These are phyloP conservation scores for Pogonognathellus flavescens DNA, from an alignment of 1,140 invertebrate genomes.

Conservation along the genomic window DNA sequence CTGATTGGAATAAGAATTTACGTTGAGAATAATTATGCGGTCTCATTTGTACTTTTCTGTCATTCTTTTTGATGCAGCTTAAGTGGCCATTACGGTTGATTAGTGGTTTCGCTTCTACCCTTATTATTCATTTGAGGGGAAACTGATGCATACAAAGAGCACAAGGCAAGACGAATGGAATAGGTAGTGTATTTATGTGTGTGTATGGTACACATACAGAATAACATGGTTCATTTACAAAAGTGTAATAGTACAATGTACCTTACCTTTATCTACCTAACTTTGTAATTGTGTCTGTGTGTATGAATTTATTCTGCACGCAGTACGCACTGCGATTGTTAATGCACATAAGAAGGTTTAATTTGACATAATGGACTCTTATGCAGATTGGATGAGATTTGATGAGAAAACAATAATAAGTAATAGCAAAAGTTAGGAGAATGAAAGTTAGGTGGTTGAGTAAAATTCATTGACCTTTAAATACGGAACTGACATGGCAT, in stretches of 20 bases:
- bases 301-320: too few relatives aligned
- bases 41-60: neutral
- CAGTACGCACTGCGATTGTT: neutral
- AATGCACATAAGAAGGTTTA: neutral
- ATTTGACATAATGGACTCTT: neutral
- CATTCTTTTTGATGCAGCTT: neutral
- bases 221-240: too few relatives aligned
- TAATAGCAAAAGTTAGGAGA: neutral
- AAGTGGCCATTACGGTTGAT: neutral
- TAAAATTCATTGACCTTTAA: constrained; percentile 29
- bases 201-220: neutral
- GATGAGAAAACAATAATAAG: neutral
- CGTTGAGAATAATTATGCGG: constrained; percentile 12
- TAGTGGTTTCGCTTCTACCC: neutral
- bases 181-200: neutral
- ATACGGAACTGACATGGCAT: constrained; percentile 25
- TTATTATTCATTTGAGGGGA: neutral
- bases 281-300: too few relatives aligned
- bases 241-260: too few relatives aligned
- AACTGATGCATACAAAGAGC: too few relatives aligned
- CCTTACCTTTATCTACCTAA: too few relatives aligned
- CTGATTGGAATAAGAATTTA: constrained; percentile 21
- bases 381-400: neutral
- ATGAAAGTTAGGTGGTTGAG: neutral
- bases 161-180: too few relatives aligned